Base-by-base conservation (phyloP, 2,113 vertebrate genomes). In the Dolichotis patagonum region DNA sequence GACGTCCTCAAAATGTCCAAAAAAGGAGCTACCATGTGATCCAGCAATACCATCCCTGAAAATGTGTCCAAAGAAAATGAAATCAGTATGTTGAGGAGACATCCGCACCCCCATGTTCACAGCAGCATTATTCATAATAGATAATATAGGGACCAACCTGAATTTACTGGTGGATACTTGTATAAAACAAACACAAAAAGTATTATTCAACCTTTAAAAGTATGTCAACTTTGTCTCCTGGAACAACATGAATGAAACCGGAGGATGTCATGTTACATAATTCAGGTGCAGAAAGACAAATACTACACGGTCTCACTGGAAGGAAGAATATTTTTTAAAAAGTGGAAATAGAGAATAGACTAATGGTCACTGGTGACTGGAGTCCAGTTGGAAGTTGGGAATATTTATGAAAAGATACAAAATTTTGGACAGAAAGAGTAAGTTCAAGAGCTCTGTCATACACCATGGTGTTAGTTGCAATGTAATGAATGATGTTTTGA, bases 361-460 rank as follows among this genome's bases (percentile, higher is more conserved):
- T 26, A 35, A 6, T 87, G 43, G 19, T 14, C 35, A 41, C 1
- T 5, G n/a, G 22, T 41, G 19, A 8, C 19, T 84, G 4, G 14
- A 10, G 5, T 63, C 3, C 3, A 13, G 3, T 0, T 60, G 3
- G 8, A 16, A 3, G 10, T 32, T 38, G 24, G 10, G 7, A 7
- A 46, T 41, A 49, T 46, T 58, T 5, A 38, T 84, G 6, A 41
- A 65, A 75, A 19, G 69, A 32, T 46, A 41, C 62, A 77, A 26
- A 19, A n/a, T 30, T 84, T 65, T 41, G 62, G n/a, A 75, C 24
- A 65, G 14, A 38, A 54, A 17, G 81, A 89, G 35, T 32, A 20
- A 52, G 12, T 62, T 30, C 56, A 63, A 83, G 43, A 41, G 35
- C 73, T 49, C 63, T 41, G 3, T 38, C 22, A 32, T 26, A 32